Evolutionary conservation across 2,797 vertebrate genomes (phyloP).

Genomic region (Alcedo quadribrachys): DNA sequence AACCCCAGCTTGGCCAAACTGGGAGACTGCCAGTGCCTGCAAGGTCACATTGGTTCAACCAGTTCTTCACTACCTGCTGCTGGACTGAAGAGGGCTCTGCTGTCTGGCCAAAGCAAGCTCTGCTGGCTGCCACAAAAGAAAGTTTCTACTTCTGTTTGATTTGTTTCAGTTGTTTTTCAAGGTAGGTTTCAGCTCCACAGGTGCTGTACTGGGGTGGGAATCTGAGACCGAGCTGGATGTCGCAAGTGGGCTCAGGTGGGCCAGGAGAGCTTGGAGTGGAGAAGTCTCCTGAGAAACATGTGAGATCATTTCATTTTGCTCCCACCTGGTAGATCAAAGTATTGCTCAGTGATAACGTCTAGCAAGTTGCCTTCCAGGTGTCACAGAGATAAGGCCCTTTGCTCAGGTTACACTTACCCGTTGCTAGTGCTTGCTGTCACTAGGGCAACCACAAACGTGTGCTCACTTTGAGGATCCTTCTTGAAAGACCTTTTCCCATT

Average conservation of each 20-base stretch:
- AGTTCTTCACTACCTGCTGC: conserved; percentile 6
- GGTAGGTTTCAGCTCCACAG: background rate
- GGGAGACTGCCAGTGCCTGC: background rate
- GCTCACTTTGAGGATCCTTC: accelerated
- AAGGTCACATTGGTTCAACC: background rate
- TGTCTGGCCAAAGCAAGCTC: conserved; percentile 34
- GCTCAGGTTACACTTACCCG: background rate
- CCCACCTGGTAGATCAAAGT: conserved; percentile 47
- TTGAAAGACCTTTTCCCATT: background rate
- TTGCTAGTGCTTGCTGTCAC: background rate
- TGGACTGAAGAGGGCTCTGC: conserved; percentile 67
- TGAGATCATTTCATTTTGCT: conserved; percentile 1
- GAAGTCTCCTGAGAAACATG: background rate
- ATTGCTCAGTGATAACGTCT: background rate
- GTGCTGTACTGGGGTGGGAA: conserved; percentile 18
- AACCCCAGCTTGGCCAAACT: conserved; percentile 8
- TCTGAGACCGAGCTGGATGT: background rate
- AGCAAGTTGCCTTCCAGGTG: conserved; percentile 10
- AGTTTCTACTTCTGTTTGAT: background rate
- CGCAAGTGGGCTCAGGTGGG: background rate
- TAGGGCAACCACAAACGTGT: background rate
- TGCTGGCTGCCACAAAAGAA: background rate
- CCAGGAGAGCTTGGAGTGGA: background rate
- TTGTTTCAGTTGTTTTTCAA: background rate
- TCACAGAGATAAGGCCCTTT: background rate